Conservation (phyloP, 1,140 invertebrate species). For the Hylaeus volcanicus region DNA sequence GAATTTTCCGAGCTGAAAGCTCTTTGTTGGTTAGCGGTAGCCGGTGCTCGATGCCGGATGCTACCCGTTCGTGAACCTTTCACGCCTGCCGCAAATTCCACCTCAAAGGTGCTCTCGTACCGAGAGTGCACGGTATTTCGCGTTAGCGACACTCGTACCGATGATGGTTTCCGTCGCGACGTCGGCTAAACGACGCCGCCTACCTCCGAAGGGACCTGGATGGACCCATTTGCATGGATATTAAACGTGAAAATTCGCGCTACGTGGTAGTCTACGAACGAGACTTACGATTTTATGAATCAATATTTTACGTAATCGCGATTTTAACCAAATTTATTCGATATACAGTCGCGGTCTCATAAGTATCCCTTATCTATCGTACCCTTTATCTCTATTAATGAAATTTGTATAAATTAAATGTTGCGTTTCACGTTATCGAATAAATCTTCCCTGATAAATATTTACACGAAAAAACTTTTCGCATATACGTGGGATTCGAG, state of each 20-base stretch:
- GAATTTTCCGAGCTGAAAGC: constrained; percentile 32
- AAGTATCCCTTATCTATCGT: too few relatives aligned
- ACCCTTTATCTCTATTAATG: too few relatives aligned
- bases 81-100: background rate
- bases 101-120: background rate
- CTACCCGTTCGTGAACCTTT: constrained; percentile 7
- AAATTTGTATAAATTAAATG: too few relatives aligned
- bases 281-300: too few relatives aligned
- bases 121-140: background rate
- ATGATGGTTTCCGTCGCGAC: background rate
- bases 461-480: too few relatives aligned
- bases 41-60: constrained; percentile 12
- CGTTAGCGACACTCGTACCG: background rate
- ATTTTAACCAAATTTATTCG: too few relatives aligned
- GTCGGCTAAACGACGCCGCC: background rate
- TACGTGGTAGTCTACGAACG: too few relatives aligned
- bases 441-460: too few relatives aligned
- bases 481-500: too few relatives aligned
- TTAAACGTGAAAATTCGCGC: background rate
- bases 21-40: constrained; percentile 5
- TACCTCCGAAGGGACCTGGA: background rate
- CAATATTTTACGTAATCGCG: too few relatives aligned
- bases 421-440: too few relatives aligned
- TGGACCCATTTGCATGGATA: constrained; percentile 5
- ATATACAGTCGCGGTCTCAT: too few relatives aligned